Evolutionary conservation across 2,797 vertebrate species (phyloP).

Genomic region (Martes flavigula): DNA sequence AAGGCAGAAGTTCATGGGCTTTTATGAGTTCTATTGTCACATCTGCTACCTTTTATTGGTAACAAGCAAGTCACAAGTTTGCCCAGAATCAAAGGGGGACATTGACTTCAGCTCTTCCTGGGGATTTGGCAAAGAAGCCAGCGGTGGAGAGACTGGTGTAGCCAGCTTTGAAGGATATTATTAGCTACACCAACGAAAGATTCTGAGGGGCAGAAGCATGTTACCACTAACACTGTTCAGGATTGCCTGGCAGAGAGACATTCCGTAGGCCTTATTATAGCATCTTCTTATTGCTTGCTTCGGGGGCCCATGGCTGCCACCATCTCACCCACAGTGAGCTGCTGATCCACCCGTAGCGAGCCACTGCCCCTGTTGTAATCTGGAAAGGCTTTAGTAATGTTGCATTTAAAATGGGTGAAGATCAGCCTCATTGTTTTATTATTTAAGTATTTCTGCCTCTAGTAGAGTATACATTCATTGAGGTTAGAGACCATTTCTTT

Average conservation of each 20-base stretch:
- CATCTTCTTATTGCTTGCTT: background rate
- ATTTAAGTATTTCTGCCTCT: background rate
- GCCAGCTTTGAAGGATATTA: background rate
- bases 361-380: background rate
- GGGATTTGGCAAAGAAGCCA: background rate
- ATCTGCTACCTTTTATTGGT: background rate
- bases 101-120: background rate
- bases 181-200: background rate
- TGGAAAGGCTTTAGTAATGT: background rate
- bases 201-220: background rate
- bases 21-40: background rate
- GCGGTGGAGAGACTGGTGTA: background rate
- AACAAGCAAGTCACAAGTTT: background rate
- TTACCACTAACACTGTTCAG: background rate
- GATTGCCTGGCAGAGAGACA: background rate
- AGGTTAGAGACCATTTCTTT: background rate
- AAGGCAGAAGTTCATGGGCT: background rate
- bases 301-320: background rate
- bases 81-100: background rate
- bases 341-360: too few species aligned
- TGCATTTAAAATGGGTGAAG: background rate
- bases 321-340: rapidly evolving
- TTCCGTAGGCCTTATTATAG: background rate
- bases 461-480: background rate
- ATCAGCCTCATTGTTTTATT: background rate